Evolutionary conservation across 2,797 vertebrate genomes (phyloP).

Genomic region (Lagodon rhomboides): DNA sequence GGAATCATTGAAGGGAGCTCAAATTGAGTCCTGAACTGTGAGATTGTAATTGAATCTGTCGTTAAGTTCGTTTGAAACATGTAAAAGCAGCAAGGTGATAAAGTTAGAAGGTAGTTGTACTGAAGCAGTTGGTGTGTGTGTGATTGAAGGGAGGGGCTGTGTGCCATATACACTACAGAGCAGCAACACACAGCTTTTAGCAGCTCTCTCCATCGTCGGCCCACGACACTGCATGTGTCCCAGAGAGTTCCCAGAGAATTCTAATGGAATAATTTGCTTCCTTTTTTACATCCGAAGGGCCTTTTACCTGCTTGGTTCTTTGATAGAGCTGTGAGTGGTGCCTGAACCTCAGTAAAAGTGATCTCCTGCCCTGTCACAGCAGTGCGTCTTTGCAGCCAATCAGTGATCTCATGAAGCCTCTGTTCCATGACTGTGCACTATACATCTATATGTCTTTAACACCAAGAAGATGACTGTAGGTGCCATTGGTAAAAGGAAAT

Average conservation of each 20-base stretch:
- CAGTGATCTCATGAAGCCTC: not conserved
- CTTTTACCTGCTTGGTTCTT: not conserved
- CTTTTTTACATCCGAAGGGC: not conserved
- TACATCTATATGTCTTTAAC: not conserved
- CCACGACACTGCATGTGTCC: not conserved
- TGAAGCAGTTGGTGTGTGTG: not conserved
- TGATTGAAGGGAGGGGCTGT: not conserved
- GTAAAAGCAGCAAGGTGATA: no score
- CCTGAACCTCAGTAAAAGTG: not conserved
- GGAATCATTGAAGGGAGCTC: not conserved
- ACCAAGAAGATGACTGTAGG: not conserved
- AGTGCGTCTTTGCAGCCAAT: not conserved
- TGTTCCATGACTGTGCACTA: not conserved
- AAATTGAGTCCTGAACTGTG: not conserved
- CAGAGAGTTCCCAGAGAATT: not conserved
- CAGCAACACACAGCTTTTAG: not conserved
- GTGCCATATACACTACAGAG: not conserved
- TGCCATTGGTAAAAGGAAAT: not conserved
- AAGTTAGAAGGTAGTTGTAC: not conserved
- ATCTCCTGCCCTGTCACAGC: not conserved
- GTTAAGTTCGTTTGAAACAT: not conserved
- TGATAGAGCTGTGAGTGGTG: not conserved
- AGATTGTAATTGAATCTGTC: not conserved
- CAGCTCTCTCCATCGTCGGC: not conserved
- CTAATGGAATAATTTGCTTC: not conserved